Evolutionary conservation across 2,888 invertebrate genomes (phyloP).

Genomic region (Caenorhabditis zanzibari): DNA sequence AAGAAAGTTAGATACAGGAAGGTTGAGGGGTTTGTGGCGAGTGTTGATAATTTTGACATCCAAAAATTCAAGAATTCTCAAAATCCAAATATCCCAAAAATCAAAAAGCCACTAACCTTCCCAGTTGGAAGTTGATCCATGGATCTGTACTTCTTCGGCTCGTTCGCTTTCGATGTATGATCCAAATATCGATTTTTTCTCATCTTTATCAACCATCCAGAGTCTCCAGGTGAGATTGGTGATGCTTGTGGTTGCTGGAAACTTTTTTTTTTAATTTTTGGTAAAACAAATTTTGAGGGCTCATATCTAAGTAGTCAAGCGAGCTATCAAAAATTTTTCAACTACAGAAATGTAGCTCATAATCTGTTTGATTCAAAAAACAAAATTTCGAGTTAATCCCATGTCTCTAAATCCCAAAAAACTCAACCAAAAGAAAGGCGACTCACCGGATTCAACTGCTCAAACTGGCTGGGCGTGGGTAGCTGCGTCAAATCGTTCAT

Average conservation of each 20-base stretch:
- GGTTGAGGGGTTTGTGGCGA: too few relatives aligned
- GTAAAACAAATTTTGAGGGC: too few relatives aligned
- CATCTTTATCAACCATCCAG: conserved; percentile 76
- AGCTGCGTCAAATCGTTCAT: conserved; percentile 55
- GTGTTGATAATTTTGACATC: too few relatives aligned
- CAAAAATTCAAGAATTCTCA: too few relatives aligned
- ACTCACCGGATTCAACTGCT: conserved; percentile 43
- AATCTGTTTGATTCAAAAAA: not conserved
- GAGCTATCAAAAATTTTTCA: too few relatives aligned
- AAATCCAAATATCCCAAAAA: too few relatives aligned
- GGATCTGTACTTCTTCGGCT: conserved; percentile 52
- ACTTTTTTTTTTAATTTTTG: not conserved
- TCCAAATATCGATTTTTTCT: conserved; percentile 74
- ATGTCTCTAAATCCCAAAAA: not conserved
- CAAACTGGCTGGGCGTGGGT: conserved; percentile 58
- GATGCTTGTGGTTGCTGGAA: conserved; percentile 60
- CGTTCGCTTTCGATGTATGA: conserved; percentile 49
- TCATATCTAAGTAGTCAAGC: too few relatives aligned
- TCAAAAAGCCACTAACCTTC: conserved; percentile 14
- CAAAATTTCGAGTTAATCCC: too few relatives aligned
- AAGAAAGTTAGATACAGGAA: not conserved
- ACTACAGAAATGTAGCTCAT: too few relatives aligned
- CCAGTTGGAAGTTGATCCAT: conserved; percentile 60
- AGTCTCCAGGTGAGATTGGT: conserved; percentile 68
- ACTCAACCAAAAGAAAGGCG: too few relatives aligned